Conservation (phyloP, 2,888 invertebrate species). For the Amaurobius ferox region DNA sequence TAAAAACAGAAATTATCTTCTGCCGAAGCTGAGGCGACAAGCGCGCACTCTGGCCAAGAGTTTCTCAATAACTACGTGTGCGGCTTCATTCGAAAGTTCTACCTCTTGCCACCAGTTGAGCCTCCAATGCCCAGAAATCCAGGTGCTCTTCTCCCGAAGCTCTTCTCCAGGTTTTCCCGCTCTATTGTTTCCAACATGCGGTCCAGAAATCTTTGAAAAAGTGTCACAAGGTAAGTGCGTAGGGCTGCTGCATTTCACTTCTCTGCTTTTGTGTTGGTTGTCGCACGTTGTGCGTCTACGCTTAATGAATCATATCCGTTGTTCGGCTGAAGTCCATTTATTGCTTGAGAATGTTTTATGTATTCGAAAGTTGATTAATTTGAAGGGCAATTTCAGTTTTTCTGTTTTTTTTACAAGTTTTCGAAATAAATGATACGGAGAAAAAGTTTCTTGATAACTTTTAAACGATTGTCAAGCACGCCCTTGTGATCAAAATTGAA, state of each 20-base stretch:
- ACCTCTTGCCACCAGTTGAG: constrained; percentile 61
- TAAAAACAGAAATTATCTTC: background rate
- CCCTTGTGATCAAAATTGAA: too few species aligned
- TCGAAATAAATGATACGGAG: too few species aligned
- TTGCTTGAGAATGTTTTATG: too few species aligned
- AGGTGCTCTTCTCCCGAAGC: constrained; percentile 50
- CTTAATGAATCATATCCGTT: too few species aligned
- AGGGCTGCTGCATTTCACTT: constrained; percentile 15
- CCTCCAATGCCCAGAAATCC: constrained; percentile 67
- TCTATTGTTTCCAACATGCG: constrained; percentile 24
- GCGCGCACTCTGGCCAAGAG: constrained; percentile 46
- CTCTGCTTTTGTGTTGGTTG: constrained; percentile 5
- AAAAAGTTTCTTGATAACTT: too few species aligned
- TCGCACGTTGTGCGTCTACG: background rate
- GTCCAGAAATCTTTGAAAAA: constrained; percentile 13
- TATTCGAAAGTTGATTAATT: too few species aligned
- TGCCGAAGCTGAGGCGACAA: constrained; percentile 18
- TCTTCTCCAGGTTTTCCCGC: constrained; percentile 18
- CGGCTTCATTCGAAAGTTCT: background rate
- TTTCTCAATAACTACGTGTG: background rate
- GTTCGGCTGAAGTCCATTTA: too few species aligned
- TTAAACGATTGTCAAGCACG: too few species aligned
- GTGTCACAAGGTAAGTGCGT: constrained; percentile 28
- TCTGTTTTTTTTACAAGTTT: too few species aligned
- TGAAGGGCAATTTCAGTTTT: too few species aligned